Percentiles rank a stretch among this genome's conserved stretches.
These are phyloP conservation scores for Congeria kusceri DNA, from an alignment of 2,888 invertebrate species.

Conservation along the genomic window DNA sequence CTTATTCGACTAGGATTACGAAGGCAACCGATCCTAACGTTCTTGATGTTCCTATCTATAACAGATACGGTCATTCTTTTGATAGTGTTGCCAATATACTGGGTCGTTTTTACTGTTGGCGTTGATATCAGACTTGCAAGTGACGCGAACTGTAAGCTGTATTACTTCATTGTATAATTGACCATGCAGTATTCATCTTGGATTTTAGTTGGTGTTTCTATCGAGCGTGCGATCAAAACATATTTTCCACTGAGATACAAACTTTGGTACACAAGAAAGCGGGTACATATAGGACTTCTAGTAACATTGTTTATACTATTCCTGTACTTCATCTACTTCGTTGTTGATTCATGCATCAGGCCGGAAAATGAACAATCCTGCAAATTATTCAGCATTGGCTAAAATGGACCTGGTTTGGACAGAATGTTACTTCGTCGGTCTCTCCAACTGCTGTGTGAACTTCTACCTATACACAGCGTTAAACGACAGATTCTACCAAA, in stretches of 20 bases:
- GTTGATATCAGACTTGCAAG: constrained; percentile 54
- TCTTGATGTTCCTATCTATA: constrained; percentile 60
- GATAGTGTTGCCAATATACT: constrained; percentile 61
- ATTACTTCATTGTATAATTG: constrained; percentile 65
- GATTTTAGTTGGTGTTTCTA: constrained; percentile 66
- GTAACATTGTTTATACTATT: constrained; percentile 43
- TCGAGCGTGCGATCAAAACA: constrained; percentile 65
- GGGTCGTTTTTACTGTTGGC: constrained; percentile 38
- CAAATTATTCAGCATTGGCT: constrained; percentile 11
- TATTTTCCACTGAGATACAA: constrained; percentile 52
- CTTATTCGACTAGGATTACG: constrained; percentile 51
- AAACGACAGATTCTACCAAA: constrained; percentile 57
- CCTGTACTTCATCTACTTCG: constrained; percentile 60
- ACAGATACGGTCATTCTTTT: constrained; percentile 64
- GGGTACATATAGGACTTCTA: constrained; percentile 38
- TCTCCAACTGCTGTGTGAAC: constrained; percentile 67
- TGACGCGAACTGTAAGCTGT: constrained; percentile 63
- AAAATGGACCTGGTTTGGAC: constrained; percentile 61
- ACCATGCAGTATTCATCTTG: constrained; percentile 71
- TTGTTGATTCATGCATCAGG: constrained; percentile 63
- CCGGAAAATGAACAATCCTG: constrained; percentile 17
- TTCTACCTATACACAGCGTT: constrained; percentile 70
- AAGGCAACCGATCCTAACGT: constrained; percentile 62
- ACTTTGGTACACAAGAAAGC: constrained; percentile 36
- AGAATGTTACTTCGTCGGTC: constrained; percentile 60